Evolutionary conservation across 35 echinoderm and acorn worm species (phyloP).

Genomic region (Anneissia japonica): DNA sequence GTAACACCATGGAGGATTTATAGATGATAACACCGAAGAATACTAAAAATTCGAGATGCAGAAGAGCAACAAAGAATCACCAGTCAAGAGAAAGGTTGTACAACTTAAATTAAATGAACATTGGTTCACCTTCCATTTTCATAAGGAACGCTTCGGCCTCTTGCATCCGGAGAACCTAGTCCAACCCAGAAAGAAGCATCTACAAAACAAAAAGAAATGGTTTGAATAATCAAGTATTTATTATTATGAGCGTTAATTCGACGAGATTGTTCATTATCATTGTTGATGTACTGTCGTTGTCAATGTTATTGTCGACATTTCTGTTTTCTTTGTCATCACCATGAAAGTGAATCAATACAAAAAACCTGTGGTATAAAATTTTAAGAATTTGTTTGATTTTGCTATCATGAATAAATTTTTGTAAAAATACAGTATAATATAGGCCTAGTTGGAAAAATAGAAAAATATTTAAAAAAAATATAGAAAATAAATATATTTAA

Average conservation of each 20-base stretch:
- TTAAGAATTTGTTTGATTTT: no score
- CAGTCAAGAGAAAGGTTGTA: not conserved
- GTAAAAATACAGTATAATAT: no score
- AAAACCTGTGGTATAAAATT: no score
- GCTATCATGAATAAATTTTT: no score
- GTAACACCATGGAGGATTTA: no score
- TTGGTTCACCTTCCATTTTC: not conserved
- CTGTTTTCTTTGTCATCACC: no score
- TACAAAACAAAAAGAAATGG: not conserved
- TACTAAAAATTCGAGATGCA: not conserved
- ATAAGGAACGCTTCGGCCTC: not conserved
- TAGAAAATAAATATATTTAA: not conserved
- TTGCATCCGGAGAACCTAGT: not conserved
- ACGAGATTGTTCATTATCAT: not conserved
- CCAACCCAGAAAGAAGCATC: constrained; percentile 70
- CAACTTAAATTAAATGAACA: not conserved
- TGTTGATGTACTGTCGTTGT: not conserved
- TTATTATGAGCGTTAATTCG: not conserved
- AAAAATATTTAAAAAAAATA: not conserved
- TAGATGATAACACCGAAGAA: not conserved
- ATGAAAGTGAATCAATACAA: no score
- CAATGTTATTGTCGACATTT: not conserved
- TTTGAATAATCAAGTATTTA: not conserved
- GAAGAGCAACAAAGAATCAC: not conserved
- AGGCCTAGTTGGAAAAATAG: not conserved